phyloP scores from a whole-genome alignment of 1,140 invertebrate genomes.

The Proctacanthus coquilletti region DNA sequence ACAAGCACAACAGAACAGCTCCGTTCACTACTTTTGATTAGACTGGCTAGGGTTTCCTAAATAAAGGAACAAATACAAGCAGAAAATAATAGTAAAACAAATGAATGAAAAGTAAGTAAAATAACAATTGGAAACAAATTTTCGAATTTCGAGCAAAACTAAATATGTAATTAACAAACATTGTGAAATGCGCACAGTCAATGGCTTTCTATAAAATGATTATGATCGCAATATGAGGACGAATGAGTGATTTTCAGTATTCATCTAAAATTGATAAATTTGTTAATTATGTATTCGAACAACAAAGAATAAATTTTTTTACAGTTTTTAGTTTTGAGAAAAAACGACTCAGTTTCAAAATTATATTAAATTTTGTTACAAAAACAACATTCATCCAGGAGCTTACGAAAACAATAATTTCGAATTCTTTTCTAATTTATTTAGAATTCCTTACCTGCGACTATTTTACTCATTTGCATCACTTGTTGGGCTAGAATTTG shows the following conservation, averaged over 20 bases:
- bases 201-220: neutral
- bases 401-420: neutral
- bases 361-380: no score
- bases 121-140: slow-evolving; percentile 1
- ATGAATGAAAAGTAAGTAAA: neutral
- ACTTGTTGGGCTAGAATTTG: slow-evolving; percentile 87
- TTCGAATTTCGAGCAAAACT: neutral
- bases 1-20: neutral
- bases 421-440: slow-evolving; percentile 1
- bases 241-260: no score
- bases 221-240: no score
- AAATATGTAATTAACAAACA: neutral
- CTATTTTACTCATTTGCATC: slow-evolving; percentile 84
- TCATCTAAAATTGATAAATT: neutral
- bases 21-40: slow-evolving; percentile 3
- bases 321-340: no score
- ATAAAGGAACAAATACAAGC: neutral
- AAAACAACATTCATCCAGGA: neutral
- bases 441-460: slow-evolving; percentile 54
- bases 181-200: neutral
- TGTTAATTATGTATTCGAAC: no score
- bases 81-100: slow-evolving; percentile 1
- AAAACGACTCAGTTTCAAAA: no score
- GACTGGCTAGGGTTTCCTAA: slow-evolving; percentile 6
- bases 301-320: no score